Base-by-base conservation (phyloP, 2,113 vertebrate genomes). In the Columba livia region DNA sequence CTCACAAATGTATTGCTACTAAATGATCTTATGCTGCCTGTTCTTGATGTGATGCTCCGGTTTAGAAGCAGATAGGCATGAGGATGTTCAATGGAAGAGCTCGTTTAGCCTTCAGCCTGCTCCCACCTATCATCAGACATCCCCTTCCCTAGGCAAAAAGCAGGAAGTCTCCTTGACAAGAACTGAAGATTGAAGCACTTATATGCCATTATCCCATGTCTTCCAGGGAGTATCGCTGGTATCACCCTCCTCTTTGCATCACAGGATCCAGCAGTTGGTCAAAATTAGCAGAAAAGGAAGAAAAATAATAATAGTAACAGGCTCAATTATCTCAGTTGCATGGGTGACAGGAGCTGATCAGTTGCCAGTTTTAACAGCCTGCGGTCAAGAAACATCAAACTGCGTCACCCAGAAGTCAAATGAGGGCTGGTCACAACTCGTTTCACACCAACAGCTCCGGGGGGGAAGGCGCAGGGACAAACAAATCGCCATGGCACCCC, bases 331-430 rank as follows among this genome's bases (percentile, higher is more conserved):
- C 73, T 94, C 51, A 60, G 73, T 40, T 44, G 69, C 64, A 90
- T 3, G 42, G 73, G 94, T 92, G 94, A 97, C 67, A 89, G 81
- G 53, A 88, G 56, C 75, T 95, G 96, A 96, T 94, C 91, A 13
- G 14, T 82, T 32, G 31, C 88, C 90, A 96, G 95, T 94, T 95
- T 97, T 89, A 88, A 82, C 29, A 91, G 90, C 42, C 94, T 58
- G 75, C 89, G 88, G 95, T 93, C 23, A 21, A 92, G 90, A 95
- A 94, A 95, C 73, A 78, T 92, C 83, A 81, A 88, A 74, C 62
- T 89, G 81, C 26, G 9, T 93, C 93, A 81, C 58, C 77, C 78
- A 69, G 81, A 92, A 95, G 64, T 57, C 57, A 97, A 96, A 95
- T 34, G 65, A 96, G 85, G 66, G 85, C 87, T 6, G 11, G 77